Evolutionary conservation across 2,113 vertebrate species (phyloP).

Genomic region (Edolisoma coerulescens): DNA sequence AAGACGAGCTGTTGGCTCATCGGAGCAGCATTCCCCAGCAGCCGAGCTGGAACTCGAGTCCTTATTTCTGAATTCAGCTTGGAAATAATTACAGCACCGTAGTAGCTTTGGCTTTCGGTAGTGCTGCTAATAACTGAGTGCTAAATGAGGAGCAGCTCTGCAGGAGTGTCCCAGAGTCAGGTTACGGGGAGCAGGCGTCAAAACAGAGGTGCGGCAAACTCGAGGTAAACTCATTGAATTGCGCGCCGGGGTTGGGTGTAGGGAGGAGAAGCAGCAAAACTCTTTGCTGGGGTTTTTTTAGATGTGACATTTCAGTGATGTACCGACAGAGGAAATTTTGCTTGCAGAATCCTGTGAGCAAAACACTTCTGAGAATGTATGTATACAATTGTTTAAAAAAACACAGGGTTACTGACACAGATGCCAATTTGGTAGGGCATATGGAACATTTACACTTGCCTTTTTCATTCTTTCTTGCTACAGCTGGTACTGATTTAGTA

Average conservation of each 20-base stretch:
- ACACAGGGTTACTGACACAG: conserved; percentile 84
- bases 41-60: conserved; percentile 10
- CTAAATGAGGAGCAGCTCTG: conserved; percentile 42
- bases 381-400: conserved; percentile 83
- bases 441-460: conserved; percentile 85
- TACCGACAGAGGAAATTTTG: conserved; percentile 76
- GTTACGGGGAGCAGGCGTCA: conserved; percentile 40
- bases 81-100: conserved; percentile 25
- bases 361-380: conserved; percentile 84
- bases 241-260: not conserved
- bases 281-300: conserved; percentile 43
- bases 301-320: conserved; percentile 66
- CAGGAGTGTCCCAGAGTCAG: not conserved
- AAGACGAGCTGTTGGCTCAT: not conserved
- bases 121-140: conserved; percentile 9
- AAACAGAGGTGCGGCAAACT: conserved; percentile 59
- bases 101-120: conserved; percentile 18
- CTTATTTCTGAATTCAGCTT: conserved; percentile 6
- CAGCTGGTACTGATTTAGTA: conserved; percentile 86
- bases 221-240: not conserved
- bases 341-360: conserved; percentile 79
- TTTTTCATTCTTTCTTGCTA: conserved; percentile 84
- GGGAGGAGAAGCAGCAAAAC: conserved; percentile 12
- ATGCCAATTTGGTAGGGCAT: conserved; percentile 84
- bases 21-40: not conserved